A percentile compares a stretch with the other conserved stretches of the same genome.
phyloP scores from a whole-genome alignment of 2,888 invertebrate species.

The Cryptus armator region DNA sequence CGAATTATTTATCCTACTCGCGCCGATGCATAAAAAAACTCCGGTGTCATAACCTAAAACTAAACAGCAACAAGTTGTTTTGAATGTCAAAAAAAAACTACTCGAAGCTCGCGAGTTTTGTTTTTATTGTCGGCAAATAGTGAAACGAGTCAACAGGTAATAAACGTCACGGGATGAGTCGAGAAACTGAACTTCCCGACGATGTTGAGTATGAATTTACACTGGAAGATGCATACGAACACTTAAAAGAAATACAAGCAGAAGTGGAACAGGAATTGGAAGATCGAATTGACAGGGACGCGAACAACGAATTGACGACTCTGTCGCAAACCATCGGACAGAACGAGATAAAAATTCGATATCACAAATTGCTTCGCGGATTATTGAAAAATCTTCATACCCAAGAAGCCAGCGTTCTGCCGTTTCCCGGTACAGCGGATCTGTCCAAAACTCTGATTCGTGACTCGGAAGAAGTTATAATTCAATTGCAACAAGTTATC shows the following conservation, averaged over 20 bases:
- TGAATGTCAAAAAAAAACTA: background rate
- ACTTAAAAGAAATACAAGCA: conserved; percentile 70
- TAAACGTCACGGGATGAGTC: conserved; percentile 1
- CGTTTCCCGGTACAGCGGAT: conserved; percentile 75
- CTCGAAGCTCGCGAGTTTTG: background rate
- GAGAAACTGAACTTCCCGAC: conserved; percentile 10
- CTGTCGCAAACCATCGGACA: conserved; percentile 49
- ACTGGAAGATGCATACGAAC: conserved; percentile 76
- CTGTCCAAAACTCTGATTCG: conserved; percentile 70
- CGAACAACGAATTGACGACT: conserved; percentile 70
- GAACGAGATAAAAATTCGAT: conserved; percentile 72
- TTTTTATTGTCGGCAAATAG: background rate
- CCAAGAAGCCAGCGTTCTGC: conserved; percentile 72
- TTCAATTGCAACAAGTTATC: conserved; percentile 59
- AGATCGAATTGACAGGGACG: conserved; percentile 63
- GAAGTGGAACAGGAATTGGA: conserved; percentile 73
- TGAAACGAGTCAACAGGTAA: background rate
- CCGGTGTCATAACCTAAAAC: background rate
- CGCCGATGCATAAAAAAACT: background rate
- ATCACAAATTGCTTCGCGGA: conserved; percentile 67
- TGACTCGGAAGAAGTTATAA: conserved; percentile 72
- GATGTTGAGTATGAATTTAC: conserved; percentile 72
- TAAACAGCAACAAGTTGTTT: background rate
- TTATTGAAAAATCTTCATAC: conserved; percentile 68
- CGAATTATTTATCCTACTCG: background rate